Evolutionary conservation across 1,140 invertebrate genomes (phyloP).

Genomic region (Euborellia annulipes): DNA sequence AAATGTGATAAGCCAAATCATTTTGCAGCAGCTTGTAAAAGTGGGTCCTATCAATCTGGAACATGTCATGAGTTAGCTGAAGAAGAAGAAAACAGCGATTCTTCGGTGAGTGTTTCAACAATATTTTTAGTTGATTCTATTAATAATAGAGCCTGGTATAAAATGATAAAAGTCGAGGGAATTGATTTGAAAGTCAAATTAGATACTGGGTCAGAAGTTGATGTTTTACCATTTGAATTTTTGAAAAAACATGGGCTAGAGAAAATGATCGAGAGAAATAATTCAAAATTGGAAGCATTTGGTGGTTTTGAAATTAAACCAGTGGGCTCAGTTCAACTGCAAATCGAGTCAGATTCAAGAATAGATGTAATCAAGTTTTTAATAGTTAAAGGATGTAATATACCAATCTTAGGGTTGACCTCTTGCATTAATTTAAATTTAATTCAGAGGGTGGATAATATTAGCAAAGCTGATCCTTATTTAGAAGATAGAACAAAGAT

Average conservation of each 20-base stretch:
- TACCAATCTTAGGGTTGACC: slow-evolving; percentile 11
- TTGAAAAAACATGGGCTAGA: slow-evolving; percentile 14
- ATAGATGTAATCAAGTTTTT: slow-evolving; percentile 1
- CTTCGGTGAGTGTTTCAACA: too few relatives aligned
- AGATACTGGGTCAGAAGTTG: slow-evolving; percentile 2
- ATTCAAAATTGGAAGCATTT: slow-evolving; percentile 13
- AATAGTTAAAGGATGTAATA: slow-evolving; percentile 6
- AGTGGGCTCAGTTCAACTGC: slow-evolving; percentile 2
- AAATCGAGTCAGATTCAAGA: background rate
- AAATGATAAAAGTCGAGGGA: slow-evolving; percentile 6
- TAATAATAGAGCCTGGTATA: slow-evolving; percentile 10
- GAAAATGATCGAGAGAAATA: slow-evolving; percentile 9
- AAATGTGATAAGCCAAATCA: background rate
- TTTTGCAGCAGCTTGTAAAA: background rate
- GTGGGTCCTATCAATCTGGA: background rate
- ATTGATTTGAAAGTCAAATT: background rate
- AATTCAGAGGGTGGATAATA: background rate
- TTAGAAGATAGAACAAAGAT: background rate
- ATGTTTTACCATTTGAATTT: slow-evolving; percentile 12
- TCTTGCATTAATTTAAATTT: slow-evolving; percentile 7
- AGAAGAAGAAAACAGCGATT: background rate
- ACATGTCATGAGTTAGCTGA: background rate
- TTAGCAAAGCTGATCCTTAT: background rate
- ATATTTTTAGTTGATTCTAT: too few relatives aligned
- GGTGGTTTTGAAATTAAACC: slow-evolving; percentile 13